Evolutionary conservation across 2,888 invertebrate genomes (phyloP), one percentile per base, ranked within the genome.

Genomic region (Nycteola revayana): DNA sequence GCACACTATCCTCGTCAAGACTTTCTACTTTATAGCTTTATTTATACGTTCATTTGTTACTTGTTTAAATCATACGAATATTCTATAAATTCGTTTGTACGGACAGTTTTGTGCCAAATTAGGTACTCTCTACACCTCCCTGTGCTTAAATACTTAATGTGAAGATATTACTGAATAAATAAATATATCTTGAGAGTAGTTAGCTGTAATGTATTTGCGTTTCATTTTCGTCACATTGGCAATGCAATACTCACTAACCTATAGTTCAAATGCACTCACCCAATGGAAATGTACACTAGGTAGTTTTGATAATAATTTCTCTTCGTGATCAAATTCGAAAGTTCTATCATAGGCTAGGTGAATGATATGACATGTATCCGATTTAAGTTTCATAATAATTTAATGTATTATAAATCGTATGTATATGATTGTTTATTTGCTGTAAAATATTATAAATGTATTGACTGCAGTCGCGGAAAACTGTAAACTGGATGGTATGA

Each of bases 271-370:
- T 80, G 86, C 87, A 86, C 87, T 75, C 66, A 76, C 70, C 70
- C 69, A 79, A 77, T 75, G 75, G 61, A 75, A 72, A 78, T 67
- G 67, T 80, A 85, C 75, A 78, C 82, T 87, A 86, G 82, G 84
- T 86, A 87, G 85, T 81, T 82, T 83, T 81, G 77, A 83, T 85
- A 86, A 86, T 86, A 76, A 82, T 87, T 88, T 88, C 75, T 84
- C 84, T 85, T 87, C 83, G 83, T 79, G 84, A 86, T 86, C 83
- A 79, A 84, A 80, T 83, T 86, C 75, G 75, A 82, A 84, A 86
- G 84, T 79, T 80, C 84, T 87, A 86, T 86, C 86, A 86, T 88
- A 88, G 88, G 87, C 77, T 88, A 87, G 87, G 83, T 75, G 74
- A 87, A 86, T 80, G 80, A 75, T 79, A 71, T 79, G 75, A 80